Base-by-base conservation (phyloP, 2,888 invertebrate genomes). In the Zygaena filipendulae region DNA sequence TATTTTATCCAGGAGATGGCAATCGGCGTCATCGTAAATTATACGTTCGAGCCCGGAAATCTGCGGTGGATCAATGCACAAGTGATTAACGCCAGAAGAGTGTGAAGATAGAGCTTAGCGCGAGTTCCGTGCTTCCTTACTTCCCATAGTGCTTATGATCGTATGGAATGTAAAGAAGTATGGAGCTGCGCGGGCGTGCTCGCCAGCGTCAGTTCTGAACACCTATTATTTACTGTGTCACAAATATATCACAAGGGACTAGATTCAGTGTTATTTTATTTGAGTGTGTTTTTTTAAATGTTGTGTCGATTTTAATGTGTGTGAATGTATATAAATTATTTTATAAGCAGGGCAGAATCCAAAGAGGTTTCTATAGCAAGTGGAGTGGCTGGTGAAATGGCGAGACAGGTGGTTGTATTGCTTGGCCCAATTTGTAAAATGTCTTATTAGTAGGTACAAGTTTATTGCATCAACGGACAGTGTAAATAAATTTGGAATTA, bases 101-200 rank as follows among this genome's bases (percentile, higher is more conserved):
- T 64, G 24, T 37, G 61, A 67, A 70, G 60, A 60, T 40, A 50
- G 53, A 66, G 81, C 83, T 81, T 81, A 69, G 82, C 81, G 84
- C 83, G 81, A 86, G 90, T 89, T 90, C 91, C 92, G 91, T 92
- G 90, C 92, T 92, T 92, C 92, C 90, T 92, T 92, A 91, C 91
- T 91, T 91, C 90, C 91, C 92, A 92, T 92, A 92, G 89, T 88
- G 82, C 70, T 82, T 84, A 62, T 77, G 79, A 85, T 72, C 87
- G 81, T 93, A 93, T 93, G 93, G 93, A 94, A 94, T 93, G 93
- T 93, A 93, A 93, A 93, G 94, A 94, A 94, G 92, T 93, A 91
- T 91, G 91, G 91, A 90, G 89, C 88, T 82, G 77, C 80, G 77
- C 74, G 66, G 79, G 77, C 70, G 68, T 64, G 56, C 49, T 71